Base-by-base conservation (phyloP, 2,797 vertebrate species). In the Centroberyx gerrardi region DNA sequence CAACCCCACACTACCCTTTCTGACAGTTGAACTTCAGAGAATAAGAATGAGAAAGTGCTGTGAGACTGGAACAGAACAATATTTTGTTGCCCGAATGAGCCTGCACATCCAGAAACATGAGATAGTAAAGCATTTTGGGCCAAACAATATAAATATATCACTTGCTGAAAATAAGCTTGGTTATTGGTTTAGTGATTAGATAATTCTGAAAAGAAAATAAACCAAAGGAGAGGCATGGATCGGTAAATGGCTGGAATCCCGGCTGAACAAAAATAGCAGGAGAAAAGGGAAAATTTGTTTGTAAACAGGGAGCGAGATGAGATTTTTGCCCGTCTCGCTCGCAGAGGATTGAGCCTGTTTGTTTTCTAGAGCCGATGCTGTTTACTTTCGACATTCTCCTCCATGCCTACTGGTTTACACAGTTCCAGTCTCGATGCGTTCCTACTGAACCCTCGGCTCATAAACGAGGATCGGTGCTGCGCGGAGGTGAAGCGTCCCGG, bases 321-420 rank as follows among this genome's bases (percentile, higher is more conserved):
- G 44, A 62, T 77, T 48, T 86, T n/a, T 68, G 46, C n/a, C 56
- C 0, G 5, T 66, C 29, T 83, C 27, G 14, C 51, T 29, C 48
- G 18, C 58, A n/a, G 38, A 18, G 18, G 18, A 28, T 51, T 10
- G 6, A 27, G 36, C 14, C 28, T 60, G 68, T 88, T 81, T 90
- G 80, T 90, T 90, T 82, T 73, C 61, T 62, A 3, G 6, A 36
- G 62, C 53, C 17, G n/a, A 64, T 22, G 68, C 59, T 33, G 82
- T 90, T 90, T 89, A 79, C 46, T 38, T 55, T 74, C 62, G 55
- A 72, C 42, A 22, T 81, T 80, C 58, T 80, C 18, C 62, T 68
- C 72, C 2, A 13, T 84, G 84, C 82, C 76, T 1, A 60, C 80
- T 58, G 72, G 67, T 81, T 76, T 64, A 73, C 63, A 29, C 59